A percentile compares a stretch with the other conserved stretches of the same genome.
Conservation (phyloP, 2,888 invertebrate genomes). For the Carpatolechia fugitivella region DNA sequence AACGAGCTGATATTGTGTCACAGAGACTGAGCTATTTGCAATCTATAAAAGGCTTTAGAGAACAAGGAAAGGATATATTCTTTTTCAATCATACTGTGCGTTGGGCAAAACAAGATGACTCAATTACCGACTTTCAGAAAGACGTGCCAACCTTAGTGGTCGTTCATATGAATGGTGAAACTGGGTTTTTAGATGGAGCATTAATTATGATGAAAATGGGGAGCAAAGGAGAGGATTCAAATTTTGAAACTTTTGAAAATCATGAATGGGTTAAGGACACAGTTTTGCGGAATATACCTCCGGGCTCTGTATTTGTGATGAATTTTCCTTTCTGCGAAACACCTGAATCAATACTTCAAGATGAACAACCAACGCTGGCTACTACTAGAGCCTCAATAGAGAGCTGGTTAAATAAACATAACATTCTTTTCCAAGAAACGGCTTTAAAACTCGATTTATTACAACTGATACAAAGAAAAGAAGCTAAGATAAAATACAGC, state of each 20-base stretch:
- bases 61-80: slow-evolving; percentile 7
- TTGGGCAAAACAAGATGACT: background rate
- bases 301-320: slow-evolving; percentile 9
- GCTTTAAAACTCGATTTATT: slow-evolving; percentile 8
- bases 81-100: slow-evolving; percentile 10
- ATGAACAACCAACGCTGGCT: background rate
- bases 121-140: background rate
- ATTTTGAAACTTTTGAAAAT: background rate
- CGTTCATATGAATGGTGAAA: slow-evolving; percentile 1
- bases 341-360: background rate
- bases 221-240: background rate
- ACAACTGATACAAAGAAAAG: background rate
- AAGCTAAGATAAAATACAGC: background rate
- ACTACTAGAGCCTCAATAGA: slow-evolving; percentile 7
- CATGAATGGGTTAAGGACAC: slow-evolving; percentile 13
- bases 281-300: slow-evolving; percentile 5
- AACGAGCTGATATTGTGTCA: background rate
- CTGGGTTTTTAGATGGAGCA: slow-evolving; percentile 5
- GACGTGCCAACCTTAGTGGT: background rate
- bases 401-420: slow-evolving; percentile 10
- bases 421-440: slow-evolving; percentile 10
- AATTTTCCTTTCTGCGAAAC: slow-evolving; percentile 1
- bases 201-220: slow-evolving; percentile 3
- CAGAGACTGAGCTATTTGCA: slow-evolving; percentile 11
- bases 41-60: slow-evolving; percentile 5